Evolutionary conservation across 2,888 invertebrate species (phyloP).

Genomic region (Himalopsyche anomala): DNA sequence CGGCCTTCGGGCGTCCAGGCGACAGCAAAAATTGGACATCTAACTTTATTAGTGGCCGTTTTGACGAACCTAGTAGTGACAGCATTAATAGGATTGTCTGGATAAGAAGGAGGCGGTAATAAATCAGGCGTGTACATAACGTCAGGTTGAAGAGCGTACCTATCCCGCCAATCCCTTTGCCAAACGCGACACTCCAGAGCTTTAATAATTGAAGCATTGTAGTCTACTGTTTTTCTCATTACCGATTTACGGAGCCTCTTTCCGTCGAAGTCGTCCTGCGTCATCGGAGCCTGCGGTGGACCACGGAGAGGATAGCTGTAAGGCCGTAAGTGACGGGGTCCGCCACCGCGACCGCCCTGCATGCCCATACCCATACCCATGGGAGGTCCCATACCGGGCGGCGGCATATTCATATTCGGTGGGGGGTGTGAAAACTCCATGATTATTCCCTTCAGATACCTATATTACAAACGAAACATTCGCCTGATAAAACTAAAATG

Average conservation of each 20-base stretch:
- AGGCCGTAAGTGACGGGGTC: constrained; percentile 75
- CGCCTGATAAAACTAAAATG: constrained; percentile 46
- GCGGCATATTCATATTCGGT: constrained; percentile 60
- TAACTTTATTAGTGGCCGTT: constrained; percentile 99
- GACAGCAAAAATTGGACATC: constrained; percentile 99
- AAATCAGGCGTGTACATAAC: constrained; percentile 95
- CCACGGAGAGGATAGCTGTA: constrained; percentile 75
- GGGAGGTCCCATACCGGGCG: constrained; percentile 65
- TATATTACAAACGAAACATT: constrained; percentile 55
- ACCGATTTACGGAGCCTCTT: constrained; percentile 96
- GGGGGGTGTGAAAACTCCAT: constrained; percentile 61
- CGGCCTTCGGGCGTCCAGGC: constrained; percentile 99
- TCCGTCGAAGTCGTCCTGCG: constrained; percentile 95
- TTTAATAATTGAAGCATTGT: constrained; percentile 95
- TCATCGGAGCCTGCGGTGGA: constrained; percentile 78
- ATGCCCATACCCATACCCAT: constrained; percentile 66
- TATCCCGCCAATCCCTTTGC: constrained; percentile 95
- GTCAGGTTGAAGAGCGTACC: constrained; percentile 94
- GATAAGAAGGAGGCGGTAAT: constrained; percentile 94
- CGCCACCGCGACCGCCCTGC: constrained; percentile 71
- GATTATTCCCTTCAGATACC: constrained; percentile 51
- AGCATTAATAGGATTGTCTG: constrained; percentile 97
- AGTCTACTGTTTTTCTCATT: constrained; percentile 98
- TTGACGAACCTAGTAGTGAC: constrained; percentile 97
- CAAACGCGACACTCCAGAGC: constrained; percentile 95